Percentiles rank a stretch among this genome's conserved stretches.
phyloP scores from a whole-genome alignment of 2,888 invertebrate species.

The Chrysina gloriosa region DNA sequence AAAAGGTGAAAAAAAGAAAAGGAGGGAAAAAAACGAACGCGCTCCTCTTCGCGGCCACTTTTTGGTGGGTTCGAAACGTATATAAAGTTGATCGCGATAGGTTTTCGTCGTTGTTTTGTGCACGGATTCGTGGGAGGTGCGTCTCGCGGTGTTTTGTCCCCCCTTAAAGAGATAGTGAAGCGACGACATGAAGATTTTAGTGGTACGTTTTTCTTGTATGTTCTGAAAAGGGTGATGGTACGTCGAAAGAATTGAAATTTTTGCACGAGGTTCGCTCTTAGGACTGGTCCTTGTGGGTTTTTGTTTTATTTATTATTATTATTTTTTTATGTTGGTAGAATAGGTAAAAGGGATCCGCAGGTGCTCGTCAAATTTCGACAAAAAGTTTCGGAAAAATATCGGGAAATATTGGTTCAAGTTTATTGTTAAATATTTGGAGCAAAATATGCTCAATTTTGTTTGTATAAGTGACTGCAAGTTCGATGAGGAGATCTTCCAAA shows the following conservation, averaged over 20 bases:
- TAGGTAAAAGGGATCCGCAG: no score
- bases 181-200: constrained; percentile 22
- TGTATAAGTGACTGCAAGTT: no score
- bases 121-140: constrained; percentile 4
- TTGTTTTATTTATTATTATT: no score
- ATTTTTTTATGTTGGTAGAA: no score
- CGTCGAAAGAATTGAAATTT: neutral
- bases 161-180: neutral
- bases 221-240: neutral
- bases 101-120: constrained; percentile 15
- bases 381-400: no score
- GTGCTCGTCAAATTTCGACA: no score
- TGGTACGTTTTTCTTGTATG: constrained; percentile 11
- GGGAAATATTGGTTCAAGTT: no score
- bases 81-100: constrained; percentile 13
- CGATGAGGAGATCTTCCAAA: no score
- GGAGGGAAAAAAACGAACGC: no score
- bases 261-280: neutral
- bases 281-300: no score
- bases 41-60: neutral
- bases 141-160: neutral
- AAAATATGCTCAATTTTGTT: no score
- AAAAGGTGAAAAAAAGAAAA: constrained; percentile 2
- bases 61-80: constrained; percentile 16
- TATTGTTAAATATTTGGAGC: no score